Conservation (phyloP, 23 tunicate species). For the Phallusia fumigata region DNA sequence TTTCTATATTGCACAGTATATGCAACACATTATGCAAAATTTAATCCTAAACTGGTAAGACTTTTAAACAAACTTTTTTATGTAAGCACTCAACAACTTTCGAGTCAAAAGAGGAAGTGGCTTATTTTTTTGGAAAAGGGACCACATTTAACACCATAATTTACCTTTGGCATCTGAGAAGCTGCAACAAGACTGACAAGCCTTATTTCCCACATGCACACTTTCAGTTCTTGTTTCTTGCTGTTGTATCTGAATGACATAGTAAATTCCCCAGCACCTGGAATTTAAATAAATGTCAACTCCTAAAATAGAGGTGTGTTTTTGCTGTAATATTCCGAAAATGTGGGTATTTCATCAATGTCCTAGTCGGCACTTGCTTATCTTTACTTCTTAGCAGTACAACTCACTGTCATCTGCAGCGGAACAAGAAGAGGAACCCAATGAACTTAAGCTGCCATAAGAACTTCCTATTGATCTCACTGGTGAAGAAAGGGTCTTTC, state of each 20-base stretch:
- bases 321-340: neutral
- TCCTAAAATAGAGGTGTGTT: neutral
- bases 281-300: neutral
- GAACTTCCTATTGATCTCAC: constrained; percentile 51
- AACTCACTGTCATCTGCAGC: constrained; percentile 75
- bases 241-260: constrained; percentile 84
- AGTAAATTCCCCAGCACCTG: constrained; percentile 70
- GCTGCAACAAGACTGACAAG: constrained; percentile 39
- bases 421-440: constrained; percentile 65
- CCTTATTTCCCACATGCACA: constrained; percentile 48
- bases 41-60: too few relatives aligned
- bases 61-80: too few relatives aligned
- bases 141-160: too few relatives aligned
- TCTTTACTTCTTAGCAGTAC: too few relatives aligned
- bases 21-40: too few relatives aligned
- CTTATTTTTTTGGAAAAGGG: too few relatives aligned
- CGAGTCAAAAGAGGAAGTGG: too few relatives aligned
- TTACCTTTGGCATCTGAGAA: constrained; percentile 48
- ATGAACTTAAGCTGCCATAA: constrained; percentile 70
- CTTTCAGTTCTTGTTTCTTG: constrained; percentile 52
- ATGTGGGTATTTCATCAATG: too few relatives aligned
- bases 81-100: too few relatives aligned
- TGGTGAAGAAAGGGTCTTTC: constrained; percentile 24
- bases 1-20: too few relatives aligned
- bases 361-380: too few relatives aligned